Conservation (phyloP, 2,888 invertebrate species). For the Colletes collaris region DNA sequence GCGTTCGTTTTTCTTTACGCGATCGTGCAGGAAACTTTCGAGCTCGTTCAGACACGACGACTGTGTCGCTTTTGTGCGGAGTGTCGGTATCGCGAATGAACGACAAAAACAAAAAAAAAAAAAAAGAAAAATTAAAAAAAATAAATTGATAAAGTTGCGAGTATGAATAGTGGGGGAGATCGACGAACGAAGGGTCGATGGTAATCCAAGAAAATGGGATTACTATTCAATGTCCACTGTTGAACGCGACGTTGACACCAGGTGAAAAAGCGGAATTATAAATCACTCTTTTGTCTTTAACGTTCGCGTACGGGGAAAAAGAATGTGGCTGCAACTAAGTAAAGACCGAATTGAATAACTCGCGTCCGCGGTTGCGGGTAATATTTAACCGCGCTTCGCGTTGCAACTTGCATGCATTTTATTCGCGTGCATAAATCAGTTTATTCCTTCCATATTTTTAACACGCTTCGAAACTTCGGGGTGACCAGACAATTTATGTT, state of each 20-base stretch:
- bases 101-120: too few species aligned
- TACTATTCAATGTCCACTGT: slow-evolving; percentile 21
- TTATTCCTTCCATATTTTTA: slow-evolving; percentile 48
- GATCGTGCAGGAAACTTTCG: slow-evolving; percentile 7
- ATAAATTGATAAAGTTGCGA: slow-evolving; percentile 13
- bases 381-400: slow-evolving; percentile 39
- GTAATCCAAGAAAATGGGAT: slow-evolving; percentile 46
- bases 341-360: slow-evolving; percentile 40
- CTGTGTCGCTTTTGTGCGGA: not conserved
- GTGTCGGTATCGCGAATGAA: not conserved
- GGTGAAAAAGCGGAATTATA: slow-evolving; percentile 27
- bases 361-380: slow-evolving; percentile 26
- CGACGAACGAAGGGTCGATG: slow-evolving; percentile 26
- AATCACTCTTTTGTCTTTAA: slow-evolving; percentile 36
- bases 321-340: slow-evolving; percentile 34
- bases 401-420: slow-evolving; percentile 34
- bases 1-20: not conserved
- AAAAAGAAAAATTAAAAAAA: too few species aligned
- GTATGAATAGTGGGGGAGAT: slow-evolving; percentile 26
- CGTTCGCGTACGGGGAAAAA: not conserved
- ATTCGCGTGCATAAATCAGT: slow-evolving; percentile 33
- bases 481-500: slow-evolving; percentile 30
- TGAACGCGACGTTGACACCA: not conserved
- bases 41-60: not conserved
- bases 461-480: slow-evolving; percentile 27